These are phyloP conservation scores for Characodon lateralis DNA, from an alignment of 2,797 vertebrate species.

Conservation along the genomic window DNA sequence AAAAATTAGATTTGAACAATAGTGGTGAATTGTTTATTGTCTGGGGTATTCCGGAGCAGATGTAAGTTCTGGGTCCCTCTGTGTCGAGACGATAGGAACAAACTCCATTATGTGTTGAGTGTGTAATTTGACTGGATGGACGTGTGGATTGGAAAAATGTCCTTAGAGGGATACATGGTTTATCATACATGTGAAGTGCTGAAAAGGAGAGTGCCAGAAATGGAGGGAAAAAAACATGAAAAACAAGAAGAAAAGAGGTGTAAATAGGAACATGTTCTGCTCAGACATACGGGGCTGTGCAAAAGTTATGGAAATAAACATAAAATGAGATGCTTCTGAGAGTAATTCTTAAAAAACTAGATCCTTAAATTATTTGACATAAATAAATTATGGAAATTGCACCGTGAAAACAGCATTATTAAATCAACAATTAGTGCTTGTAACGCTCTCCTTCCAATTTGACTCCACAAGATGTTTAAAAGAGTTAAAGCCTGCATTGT, in stretches of 20 bases:
- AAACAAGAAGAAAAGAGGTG: conserved; percentile 33
- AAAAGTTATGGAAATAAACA: conserved; percentile 20
- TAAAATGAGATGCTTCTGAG: conserved; percentile 6
- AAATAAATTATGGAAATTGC: not conserved
- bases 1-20: conserved; percentile 81
- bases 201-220: conserved; percentile 28
- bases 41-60: conserved; percentile 76
- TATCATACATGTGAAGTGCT: conserved; percentile 68
- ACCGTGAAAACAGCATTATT: not conserved
- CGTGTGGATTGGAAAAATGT: conserved; percentile 67
- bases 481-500: too few relatives aligned
- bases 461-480: not conserved
- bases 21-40: conserved; percentile 85
- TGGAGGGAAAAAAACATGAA: conserved; percentile 10
- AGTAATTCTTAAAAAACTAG: not conserved
- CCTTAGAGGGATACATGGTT: conserved; percentile 78
- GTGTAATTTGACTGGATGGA: conserved; percentile 74
- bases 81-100: conserved; percentile 75
- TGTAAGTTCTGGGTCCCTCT: conserved; percentile 75
- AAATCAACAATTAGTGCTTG: not conserved
- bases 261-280: conserved; percentile 47
- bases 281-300: not conserved
- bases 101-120: conserved; percentile 73
- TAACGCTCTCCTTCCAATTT: not conserved
- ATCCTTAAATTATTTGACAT: not conserved